Conservation (phyloP, 2,113 vertebrate species). For the Coptodon rendalli region DNA sequence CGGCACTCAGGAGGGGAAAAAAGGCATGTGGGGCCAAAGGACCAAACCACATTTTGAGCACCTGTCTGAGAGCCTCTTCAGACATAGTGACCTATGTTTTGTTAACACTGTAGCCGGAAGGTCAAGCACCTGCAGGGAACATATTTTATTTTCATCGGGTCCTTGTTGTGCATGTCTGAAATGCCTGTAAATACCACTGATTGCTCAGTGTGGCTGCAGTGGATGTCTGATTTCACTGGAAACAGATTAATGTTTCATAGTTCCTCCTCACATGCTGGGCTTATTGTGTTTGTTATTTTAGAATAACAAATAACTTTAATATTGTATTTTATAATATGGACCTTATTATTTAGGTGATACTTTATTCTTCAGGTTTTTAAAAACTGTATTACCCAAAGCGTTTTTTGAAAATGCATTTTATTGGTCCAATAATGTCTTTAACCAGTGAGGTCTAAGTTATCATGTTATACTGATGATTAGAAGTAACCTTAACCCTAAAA, state of each 20-base stretch:
- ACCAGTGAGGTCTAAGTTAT: neutral
- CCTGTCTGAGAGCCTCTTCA: neutral
- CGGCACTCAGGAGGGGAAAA: neutral
- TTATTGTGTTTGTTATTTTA: neutral
- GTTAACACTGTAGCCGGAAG: neutral
- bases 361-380: neutral
- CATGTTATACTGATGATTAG: neutral
- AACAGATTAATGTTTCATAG: neutral
- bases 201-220: neutral
- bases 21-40: neutral
- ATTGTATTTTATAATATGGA: neutral
- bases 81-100: conserved; percentile 7
- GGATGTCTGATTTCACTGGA: neutral
- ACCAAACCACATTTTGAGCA: neutral
- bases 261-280: neutral
- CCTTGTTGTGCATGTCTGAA: neutral
- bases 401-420: neutral
- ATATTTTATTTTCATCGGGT: neutral
- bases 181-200: neutral
- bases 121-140: conserved; percentile 11
- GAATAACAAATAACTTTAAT: neutral
- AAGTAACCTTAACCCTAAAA: neutral
- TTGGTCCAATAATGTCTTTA: neutral
- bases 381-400: neutral
- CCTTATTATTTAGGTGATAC: neutral